A percentile compares a stretch with the other conserved stretches of the same genome.
phyloP scores from a whole-genome alignment of 1,140 invertebrate species.

The Littorina saxatilis region DNA sequence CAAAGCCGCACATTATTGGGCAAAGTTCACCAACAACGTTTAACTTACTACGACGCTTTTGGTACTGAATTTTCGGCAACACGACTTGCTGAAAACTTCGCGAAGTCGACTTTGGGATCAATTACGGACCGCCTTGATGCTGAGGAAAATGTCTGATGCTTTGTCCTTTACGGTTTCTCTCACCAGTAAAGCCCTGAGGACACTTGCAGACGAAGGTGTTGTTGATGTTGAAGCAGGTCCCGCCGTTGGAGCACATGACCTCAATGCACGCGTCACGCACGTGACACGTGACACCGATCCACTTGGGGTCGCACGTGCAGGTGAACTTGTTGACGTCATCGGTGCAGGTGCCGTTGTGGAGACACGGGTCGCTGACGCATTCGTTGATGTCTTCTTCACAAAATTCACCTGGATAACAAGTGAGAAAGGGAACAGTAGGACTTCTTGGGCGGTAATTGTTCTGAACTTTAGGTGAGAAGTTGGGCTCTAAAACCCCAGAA shows the following conservation, averaged over 20 bases:
- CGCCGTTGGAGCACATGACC: slow-evolving; percentile 84
- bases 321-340: slow-evolving; percentile 53
- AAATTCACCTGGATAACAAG: slow-evolving; percentile 85
- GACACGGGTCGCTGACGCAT: slow-evolving; percentile 50
- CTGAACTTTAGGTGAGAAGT: slow-evolving; percentile 11
- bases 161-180: neutral
- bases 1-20: too few relatives aligned
- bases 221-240: slow-evolving; percentile 52
- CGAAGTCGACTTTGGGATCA: too few relatives aligned
- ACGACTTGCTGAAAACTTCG: too few relatives aligned
- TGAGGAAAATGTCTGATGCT: too few relatives aligned
- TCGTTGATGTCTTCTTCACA: slow-evolving; percentile 94
- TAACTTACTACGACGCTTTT: too few relatives aligned
- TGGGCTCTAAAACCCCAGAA: too few relatives aligned
- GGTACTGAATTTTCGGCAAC: too few relatives aligned
- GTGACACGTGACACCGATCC: slow-evolving; percentile 62
- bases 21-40: too few relatives aligned
- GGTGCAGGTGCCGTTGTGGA: slow-evolving; percentile 50
- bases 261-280: slow-evolving; percentile 91
- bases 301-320: slow-evolving; percentile 64
- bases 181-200: slow-evolving; percentile 61
- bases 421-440: too few relatives aligned
- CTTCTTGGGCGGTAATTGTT: too few relatives aligned
- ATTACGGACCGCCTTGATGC: too few relatives aligned
- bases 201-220: slow-evolving; percentile 66